A percentile compares a stretch with the other conserved stretches of the same genome.
These are phyloP conservation scores for Apus apus DNA, from an alignment of 2,113 vertebrate species.

Conservation along the genomic window DNA sequence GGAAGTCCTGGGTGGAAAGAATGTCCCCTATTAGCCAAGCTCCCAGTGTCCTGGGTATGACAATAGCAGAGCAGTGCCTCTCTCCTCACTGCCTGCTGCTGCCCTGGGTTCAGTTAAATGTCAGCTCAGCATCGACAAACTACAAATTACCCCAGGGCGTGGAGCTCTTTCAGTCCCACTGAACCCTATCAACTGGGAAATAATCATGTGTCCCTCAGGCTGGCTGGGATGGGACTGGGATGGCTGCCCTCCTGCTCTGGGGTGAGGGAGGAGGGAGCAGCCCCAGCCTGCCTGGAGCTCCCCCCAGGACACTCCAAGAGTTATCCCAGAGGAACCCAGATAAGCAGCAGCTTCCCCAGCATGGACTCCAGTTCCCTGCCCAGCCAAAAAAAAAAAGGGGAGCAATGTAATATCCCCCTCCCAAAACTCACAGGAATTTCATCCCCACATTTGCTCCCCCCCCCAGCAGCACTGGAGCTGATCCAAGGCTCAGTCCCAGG, in stretches of 20 bases:
- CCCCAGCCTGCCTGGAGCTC: not conserved
- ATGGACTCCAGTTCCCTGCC: not conserved
- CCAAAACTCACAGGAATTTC: not conserved
- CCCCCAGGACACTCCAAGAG: accelerated
- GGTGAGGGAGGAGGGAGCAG: not conserved
- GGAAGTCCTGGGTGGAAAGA: constrained; percentile 49
- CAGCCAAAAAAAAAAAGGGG: accelerated
- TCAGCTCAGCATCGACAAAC: constrained; percentile 57
- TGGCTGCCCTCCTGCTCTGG: not conserved
- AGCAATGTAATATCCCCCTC: not conserved
- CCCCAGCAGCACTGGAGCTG: no score
- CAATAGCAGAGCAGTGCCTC: constrained; percentile 43
- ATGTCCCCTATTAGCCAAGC: constrained; percentile 64
- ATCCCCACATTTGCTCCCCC: accelerated
- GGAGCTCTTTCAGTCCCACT: constrained; percentile 61
- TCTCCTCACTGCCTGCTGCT: constrained; percentile 61
- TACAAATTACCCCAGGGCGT: constrained; percentile 60
- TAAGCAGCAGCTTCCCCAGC: not conserved
- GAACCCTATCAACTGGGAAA: constrained; percentile 58
- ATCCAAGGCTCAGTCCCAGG: not conserved
- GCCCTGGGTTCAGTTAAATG: constrained; percentile 63
- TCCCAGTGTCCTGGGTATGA: not conserved
- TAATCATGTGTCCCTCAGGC: constrained; percentile 10
- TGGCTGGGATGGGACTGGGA: not conserved
- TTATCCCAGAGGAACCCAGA: not conserved